Percentiles rank a stretch among this genome's conserved stretches.
Conservation (phyloP, 2,888 invertebrate species). For the Villa cingulata region DNA sequence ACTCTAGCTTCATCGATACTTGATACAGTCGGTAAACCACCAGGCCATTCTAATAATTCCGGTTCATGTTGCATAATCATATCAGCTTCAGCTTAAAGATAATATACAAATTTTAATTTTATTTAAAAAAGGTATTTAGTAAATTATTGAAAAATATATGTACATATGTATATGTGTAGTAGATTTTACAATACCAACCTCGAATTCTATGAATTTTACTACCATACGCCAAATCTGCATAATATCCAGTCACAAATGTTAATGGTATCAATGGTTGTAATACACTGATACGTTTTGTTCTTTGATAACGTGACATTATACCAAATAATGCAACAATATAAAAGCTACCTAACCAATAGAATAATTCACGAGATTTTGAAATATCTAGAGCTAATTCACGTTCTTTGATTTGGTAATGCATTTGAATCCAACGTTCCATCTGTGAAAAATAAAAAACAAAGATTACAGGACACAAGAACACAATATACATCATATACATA, state of each 20-base stretch:
- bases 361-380: conserved; percentile 55
- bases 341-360: conserved; percentile 58
- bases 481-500: neutral
- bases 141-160: neutral
- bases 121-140: too few relatives aligned
- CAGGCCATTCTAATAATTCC: conserved; percentile 54
- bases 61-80: conserved; percentile 63
- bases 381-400: conserved; percentile 56
- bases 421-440: conserved; percentile 69
- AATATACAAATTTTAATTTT: neutral
- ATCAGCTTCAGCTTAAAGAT: conserved; percentile 52
- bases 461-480: neutral
- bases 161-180: conserved; percentile 22
- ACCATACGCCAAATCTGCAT: conserved; percentile 63
- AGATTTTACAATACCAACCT: too few relatives aligned
- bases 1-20: conserved; percentile 53
- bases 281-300: conserved; percentile 45
- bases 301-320: conserved; percentile 41
- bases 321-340: conserved; percentile 44
- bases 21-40: conserved; percentile 59
- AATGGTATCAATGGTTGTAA: conserved; percentile 57
- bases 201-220: conserved; percentile 60
- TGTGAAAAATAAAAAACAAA: conserved; percentile 21
- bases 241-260: conserved; percentile 56
- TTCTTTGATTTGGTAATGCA: conserved; percentile 67